These are phyloP conservation scores for Antheraea assamensis DNA, from an alignment of 2,888 invertebrate genomes.

Conservation along the genomic window DNA sequence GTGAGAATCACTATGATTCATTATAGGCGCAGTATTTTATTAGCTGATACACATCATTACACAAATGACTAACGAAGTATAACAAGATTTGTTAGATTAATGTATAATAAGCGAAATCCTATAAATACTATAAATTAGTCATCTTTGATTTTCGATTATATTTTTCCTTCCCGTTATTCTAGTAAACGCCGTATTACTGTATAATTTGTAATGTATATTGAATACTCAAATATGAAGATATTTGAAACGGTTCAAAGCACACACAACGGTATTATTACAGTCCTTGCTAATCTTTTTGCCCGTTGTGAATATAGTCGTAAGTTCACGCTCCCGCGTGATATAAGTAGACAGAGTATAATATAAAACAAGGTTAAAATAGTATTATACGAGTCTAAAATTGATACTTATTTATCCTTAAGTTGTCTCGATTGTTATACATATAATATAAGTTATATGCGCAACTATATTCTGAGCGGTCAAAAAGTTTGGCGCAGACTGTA, in stretches of 20 bases:
- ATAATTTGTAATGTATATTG: neutral
- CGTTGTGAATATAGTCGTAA: no score
- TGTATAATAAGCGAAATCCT: neutral
- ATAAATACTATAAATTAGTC: constrained; percentile 14
- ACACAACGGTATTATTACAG: neutral
- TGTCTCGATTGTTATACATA: no score
- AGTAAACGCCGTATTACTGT: neutral
- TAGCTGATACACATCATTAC: constrained; percentile 1
- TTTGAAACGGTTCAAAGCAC: neutral
- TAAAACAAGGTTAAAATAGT: no score
- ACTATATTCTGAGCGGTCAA: no score
- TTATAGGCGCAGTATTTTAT: constrained; percentile 13
- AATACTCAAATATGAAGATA: neutral
- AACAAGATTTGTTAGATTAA: constrained; percentile 4
- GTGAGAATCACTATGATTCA: constrained; percentile 6
- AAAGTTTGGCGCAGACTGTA: no score
- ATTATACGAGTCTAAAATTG: no score
- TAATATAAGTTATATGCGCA: no score
- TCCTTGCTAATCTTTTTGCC: neutral
- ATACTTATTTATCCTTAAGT: no score
- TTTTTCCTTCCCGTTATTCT: constrained; percentile 3
- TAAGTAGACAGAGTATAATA: no score
- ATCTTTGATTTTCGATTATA: neutral
- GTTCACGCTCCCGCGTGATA: no score
- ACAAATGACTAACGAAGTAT: constrained; percentile 1